These are phyloP conservation scores for Callithrix jacchus DNA, from an alignment of 2,113 vertebrate genomes.

Conservation along the genomic window DNA sequence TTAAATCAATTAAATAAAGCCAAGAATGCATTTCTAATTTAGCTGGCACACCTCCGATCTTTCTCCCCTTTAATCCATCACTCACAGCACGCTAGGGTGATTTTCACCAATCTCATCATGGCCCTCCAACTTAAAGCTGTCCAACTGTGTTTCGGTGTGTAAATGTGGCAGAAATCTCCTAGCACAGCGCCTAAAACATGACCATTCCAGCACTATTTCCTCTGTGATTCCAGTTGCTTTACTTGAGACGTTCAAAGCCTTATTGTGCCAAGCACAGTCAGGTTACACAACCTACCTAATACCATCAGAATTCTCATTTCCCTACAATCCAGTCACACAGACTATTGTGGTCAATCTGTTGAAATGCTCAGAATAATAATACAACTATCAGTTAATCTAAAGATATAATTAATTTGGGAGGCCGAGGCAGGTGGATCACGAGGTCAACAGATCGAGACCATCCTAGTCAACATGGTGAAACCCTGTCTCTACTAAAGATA, in stretches of 20 bases:
- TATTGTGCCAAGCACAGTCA: background rate
- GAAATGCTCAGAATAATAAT: background rate
- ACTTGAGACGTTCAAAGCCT: background rate
- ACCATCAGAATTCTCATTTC: background rate
- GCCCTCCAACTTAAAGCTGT: background rate
- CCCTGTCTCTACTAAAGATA: too few species aligned
- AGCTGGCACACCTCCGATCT: background rate
- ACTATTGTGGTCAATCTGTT: background rate
- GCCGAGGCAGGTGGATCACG: too few species aligned
- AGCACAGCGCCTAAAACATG: background rate
- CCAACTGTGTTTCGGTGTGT: background rate
- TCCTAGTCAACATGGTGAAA: too few species aligned
- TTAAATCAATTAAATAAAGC: slow-evolving; percentile 3
- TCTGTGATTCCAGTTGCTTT: background rate
- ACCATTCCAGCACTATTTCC: background rate
- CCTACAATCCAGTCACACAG: background rate
- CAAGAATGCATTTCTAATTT: background rate
- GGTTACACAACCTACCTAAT: background rate
- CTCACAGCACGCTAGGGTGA: background rate
- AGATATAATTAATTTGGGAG: background rate
- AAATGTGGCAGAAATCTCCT: background rate
- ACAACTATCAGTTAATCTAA: background rate
- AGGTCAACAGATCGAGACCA: too few species aligned
- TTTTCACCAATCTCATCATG: background rate
- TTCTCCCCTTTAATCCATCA: background rate